phyloP scores from a whole-genome alignment of 2,888 invertebrate genomes.

The Drosophila kambysellisi region DNA sequence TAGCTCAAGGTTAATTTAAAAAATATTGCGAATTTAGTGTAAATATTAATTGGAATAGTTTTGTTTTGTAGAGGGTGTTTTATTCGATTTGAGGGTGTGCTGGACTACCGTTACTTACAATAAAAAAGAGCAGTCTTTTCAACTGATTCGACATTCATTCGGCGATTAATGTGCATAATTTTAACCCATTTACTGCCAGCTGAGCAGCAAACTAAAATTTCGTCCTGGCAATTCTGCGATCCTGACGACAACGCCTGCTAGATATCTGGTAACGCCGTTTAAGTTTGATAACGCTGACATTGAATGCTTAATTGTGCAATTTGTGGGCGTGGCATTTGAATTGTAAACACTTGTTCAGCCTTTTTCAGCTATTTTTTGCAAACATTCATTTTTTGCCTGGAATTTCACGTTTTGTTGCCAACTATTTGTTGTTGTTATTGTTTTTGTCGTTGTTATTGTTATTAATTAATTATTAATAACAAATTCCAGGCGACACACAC shows the following conservation, averaged over 20 bases:
- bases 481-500: slow-evolving; percentile 20
- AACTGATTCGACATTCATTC: slow-evolving; percentile 86
- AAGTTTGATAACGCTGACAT: slow-evolving; percentile 45
- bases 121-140: slow-evolving; percentile 84
- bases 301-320: slow-evolving; percentile 25
- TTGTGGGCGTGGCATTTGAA: slow-evolving; percentile 26
- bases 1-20: background rate
- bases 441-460: slow-evolving; percentile 1
- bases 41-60: background rate
- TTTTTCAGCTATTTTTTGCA: background rate
- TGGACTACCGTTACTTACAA: slow-evolving; percentile 77
- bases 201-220: slow-evolving; percentile 74
- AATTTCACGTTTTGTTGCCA: slow-evolving; percentile 8
- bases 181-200: slow-evolving; percentile 83
- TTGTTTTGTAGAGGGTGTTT: background rate
- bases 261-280: slow-evolving; percentile 16
- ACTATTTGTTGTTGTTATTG: background rate
- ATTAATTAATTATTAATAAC: slow-evolving; percentile 6
- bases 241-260: slow-evolving; percentile 19
- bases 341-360: background rate
- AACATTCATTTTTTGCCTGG: background rate
- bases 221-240: slow-evolving; percentile 24
- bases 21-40: background rate
- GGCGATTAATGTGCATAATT: slow-evolving; percentile 84
- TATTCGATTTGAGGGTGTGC: background rate